These are phyloP conservation scores for Dryobotodes eremita DNA, from an alignment of 2,888 invertebrate genomes.

Conservation along the genomic window DNA sequence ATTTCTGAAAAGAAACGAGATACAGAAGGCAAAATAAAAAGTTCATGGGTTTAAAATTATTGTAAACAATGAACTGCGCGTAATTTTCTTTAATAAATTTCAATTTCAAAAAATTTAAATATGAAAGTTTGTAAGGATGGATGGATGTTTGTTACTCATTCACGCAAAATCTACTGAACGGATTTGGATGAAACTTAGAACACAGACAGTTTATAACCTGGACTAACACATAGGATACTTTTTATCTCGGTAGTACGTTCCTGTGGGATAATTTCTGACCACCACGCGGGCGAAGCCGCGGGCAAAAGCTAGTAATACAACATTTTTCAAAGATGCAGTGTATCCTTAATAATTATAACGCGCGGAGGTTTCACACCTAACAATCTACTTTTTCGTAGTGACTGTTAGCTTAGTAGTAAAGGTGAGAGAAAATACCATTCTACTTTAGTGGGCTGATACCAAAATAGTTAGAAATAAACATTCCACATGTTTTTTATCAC, in stretches of 20 bases:
- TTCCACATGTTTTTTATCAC: background rate
- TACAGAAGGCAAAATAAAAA: background rate
- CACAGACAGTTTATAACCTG: no score
- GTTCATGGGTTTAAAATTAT: background rate
- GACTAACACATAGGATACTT: no score
- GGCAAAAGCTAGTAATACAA: no score
- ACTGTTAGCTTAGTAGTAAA: constrained; percentile 16
- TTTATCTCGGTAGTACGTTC: no score
- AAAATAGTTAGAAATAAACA: no score
- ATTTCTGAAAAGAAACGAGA: background rate
- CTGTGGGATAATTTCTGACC: no score
- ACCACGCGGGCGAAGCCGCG: no score
- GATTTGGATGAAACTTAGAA: no score
- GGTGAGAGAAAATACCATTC: background rate
- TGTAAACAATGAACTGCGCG: background rate
- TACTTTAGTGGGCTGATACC: background rate
- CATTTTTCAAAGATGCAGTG: background rate
- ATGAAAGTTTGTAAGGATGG: no score
- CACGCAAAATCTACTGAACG: no score
- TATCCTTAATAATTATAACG: background rate
- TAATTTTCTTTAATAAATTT: background rate
- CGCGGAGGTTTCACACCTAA: background rate
- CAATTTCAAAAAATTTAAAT: no score
- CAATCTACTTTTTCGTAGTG: background rate
- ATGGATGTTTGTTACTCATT: no score